Evolutionary conservation across 2,797 vertebrate species (phyloP).

Genomic region (Hybognathus amarus): DNA sequence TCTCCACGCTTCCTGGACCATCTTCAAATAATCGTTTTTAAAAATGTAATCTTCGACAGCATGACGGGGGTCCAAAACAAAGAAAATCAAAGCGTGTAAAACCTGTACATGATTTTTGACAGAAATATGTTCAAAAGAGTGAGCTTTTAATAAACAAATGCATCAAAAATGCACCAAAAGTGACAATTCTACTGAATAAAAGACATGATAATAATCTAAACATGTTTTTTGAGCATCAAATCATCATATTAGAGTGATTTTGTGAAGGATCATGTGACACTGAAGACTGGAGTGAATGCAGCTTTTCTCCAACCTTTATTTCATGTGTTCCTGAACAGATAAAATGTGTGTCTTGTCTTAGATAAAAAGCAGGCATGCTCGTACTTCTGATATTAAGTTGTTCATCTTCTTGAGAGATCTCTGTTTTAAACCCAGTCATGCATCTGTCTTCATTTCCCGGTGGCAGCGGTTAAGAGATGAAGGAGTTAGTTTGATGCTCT

Average conservation of each 20-base stretch:
- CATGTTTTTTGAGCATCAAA: not conserved
- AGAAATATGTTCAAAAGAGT: not conserved
- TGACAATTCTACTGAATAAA: not conserved
- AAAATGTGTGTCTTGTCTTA: not conserved
- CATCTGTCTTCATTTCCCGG: conserved; percentile 1
- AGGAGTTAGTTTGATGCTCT: not conserved
- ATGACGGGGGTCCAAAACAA: conserved; percentile 16
- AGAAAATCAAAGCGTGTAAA: not conserved
- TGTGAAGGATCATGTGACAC: not conserved
- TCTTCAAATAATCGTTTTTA: conserved; percentile 48
- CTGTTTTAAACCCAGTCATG: not conserved
- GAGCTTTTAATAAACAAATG: not conserved
- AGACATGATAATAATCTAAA: no score
- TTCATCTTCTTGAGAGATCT: conserved; percentile 27
- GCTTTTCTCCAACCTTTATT: not conserved
- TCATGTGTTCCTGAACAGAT: not conserved
- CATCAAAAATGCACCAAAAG: not conserved
- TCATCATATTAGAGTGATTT: not conserved
- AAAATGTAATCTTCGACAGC: conserved; percentile 23
- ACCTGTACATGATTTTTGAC: not conserved
- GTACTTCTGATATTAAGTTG: conserved; percentile 2
- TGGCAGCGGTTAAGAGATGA: conserved; percentile 16
- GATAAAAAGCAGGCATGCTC: not conserved
- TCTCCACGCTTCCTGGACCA: conserved; percentile 24
- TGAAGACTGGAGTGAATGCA: not conserved